Percentiles rank a stretch among this genome's conserved stretches.
Conservation (phyloP, 2,113 vertebrate species). For the Phalacrocorax carbo region DNA sequence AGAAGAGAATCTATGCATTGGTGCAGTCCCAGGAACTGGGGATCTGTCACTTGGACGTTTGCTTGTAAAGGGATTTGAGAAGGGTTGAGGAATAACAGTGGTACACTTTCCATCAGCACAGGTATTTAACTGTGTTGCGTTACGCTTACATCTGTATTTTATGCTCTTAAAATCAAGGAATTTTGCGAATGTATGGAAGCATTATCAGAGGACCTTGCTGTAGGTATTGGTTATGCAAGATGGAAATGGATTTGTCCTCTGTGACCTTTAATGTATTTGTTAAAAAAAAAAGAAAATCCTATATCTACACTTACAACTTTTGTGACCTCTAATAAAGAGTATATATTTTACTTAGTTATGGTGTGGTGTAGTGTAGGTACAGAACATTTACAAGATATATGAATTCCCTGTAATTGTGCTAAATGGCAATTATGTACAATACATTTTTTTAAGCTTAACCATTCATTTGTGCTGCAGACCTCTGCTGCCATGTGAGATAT, state of each 20-base stretch:
- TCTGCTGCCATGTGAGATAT: neutral
- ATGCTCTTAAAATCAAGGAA: neutral
- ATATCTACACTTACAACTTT: neutral
- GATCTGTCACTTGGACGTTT: neutral
- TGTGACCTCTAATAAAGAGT: neutral
- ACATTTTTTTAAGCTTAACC: neutral
- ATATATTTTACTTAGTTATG: neutral
- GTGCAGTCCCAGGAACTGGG: neutral
- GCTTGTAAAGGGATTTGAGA: neutral
- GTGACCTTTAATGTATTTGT: neutral
- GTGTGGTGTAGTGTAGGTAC: neutral
- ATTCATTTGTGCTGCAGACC: neutral
- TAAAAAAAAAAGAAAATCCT: neutral
- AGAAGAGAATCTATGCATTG: neutral
- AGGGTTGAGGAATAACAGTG: neutral
- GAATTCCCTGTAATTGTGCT: neutral
- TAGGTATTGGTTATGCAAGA: neutral
- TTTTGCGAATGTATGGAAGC: neutral
- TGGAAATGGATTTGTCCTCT: neutral
- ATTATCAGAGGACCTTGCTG: neutral
- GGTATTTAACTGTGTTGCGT: neutral
- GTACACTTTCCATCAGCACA: fast-evolving
- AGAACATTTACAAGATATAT: neutral
- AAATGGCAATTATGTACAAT: neutral
- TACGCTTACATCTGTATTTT: neutral